These are phyloP conservation scores for Sarcophaga caerulescens DNA, from an alignment of 2,888 invertebrate genomes.

Conservation along the genomic window DNA sequence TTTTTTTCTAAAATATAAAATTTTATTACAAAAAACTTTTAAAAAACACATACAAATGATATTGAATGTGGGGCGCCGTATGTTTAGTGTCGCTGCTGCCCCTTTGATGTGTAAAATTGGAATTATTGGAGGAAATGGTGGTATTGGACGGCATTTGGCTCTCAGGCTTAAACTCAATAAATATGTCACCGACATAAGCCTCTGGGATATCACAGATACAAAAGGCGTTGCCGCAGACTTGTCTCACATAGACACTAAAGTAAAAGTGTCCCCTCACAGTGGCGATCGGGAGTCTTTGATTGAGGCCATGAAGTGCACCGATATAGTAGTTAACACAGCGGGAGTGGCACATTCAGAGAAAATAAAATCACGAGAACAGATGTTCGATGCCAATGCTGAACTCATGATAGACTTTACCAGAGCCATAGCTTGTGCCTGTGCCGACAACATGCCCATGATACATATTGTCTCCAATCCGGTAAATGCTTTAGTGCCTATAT, in stretches of 20 bases:
- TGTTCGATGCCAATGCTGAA: slow-evolving; percentile 96
- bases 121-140: slow-evolving; percentile 96
- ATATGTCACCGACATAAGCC: slow-evolving; percentile 88
- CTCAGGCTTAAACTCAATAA: slow-evolving; percentile 94
- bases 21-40: not conserved
- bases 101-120: slow-evolving; percentile 43
- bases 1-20: not conserved
- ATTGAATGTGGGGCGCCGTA: not conserved
- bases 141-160: slow-evolving; percentile 97
- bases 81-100: not conserved
- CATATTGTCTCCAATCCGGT: slow-evolving; percentile 98
- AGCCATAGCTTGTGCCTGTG: slow-evolving; percentile 88
- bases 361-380: slow-evolving; percentile 97
- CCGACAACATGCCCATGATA: slow-evolving; percentile 88
- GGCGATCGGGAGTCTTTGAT: slow-evolving; percentile 86
- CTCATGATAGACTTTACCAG: slow-evolving; percentile 92
- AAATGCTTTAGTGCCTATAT: slow-evolving; percentile 98
- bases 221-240: slow-evolving; percentile 98
- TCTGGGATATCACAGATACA: slow-evolving; percentile 95
- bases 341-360: slow-evolving; percentile 96
- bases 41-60: not conserved
- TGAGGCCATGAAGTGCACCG: slow-evolving; percentile 87
- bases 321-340: slow-evolving; percentile 95
- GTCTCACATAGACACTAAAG: slow-evolving; percentile 93
- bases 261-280: not conserved